A percentile compares a stretch with the other conserved stretches of the same genome.
Evolutionary conservation across 2,113 vertebrate genomes (phyloP).

Genomic region (Xiphophorus maculatus): DNA sequence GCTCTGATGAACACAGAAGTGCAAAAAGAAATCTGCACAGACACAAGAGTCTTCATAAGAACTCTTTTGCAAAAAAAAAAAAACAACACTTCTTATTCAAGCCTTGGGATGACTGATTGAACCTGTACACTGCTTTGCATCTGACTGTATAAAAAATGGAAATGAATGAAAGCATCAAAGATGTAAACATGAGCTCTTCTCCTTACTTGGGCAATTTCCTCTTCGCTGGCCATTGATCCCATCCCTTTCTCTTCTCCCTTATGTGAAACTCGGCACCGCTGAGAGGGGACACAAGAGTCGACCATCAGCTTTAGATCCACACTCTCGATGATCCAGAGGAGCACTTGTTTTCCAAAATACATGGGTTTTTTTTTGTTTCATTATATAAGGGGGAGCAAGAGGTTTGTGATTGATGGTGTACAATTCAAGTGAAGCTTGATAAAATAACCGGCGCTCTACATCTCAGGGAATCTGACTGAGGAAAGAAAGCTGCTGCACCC

Average conservation of each 20-base stretch:
- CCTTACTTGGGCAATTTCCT: conserved; percentile 60
- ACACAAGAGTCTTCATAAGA: conserved; percentile 79
- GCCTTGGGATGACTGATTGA: conserved; percentile 81
- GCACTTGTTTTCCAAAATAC: conserved; percentile 29
- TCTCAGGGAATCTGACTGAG: conserved; percentile 85
- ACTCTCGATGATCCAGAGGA: conserved; percentile 35
- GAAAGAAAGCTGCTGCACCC: conserved; percentile 76
- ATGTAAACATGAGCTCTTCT: conserved; percentile 66
- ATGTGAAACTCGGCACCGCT: conserved; percentile 51
- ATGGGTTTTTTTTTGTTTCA: conserved; percentile 4
- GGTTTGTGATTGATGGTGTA: conserved; percentile 51
- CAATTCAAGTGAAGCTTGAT: conserved; percentile 68
- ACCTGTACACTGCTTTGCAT: conserved; percentile 80
- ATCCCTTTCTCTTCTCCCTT: conserved; percentile 46
- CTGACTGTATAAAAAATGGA: conserved; percentile 68
- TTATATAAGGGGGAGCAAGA: conserved; percentile 1
- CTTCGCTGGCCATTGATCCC: conserved; percentile 38
- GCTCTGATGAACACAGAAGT: conserved; percentile 47
- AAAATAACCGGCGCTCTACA: conserved; percentile 75
- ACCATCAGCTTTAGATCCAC: conserved; percentile 47
- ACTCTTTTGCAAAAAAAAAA: conserved; percentile 74
- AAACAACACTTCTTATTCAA: conserved; percentile 69
- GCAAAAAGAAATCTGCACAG: conserved; percentile 64
- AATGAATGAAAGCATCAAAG: conserved; percentile 68
- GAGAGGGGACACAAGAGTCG: conserved; percentile 16